Evolutionary conservation across 2,888 invertebrate species (phyloP).

Genomic region (Drosophila antonietae): DNA sequence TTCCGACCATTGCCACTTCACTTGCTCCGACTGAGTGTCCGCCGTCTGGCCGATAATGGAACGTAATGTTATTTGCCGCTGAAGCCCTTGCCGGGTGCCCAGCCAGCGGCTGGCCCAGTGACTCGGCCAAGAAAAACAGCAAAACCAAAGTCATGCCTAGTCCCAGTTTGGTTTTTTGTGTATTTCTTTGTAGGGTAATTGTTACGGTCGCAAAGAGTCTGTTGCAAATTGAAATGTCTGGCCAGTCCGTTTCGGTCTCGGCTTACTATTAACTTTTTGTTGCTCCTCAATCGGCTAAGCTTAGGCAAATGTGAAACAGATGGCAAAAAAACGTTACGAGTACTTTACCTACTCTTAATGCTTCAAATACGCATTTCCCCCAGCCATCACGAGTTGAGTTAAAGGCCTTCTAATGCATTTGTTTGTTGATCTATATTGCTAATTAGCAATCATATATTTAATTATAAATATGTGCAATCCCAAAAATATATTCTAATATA

Average conservation of each 20-base stretch:
- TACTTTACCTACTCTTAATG: not conserved
- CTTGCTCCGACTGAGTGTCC: slow-evolving; percentile 19
- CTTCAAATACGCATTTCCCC: not conserved
- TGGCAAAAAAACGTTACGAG: slow-evolving; percentile 13
- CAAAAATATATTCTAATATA: too few relatives aligned
- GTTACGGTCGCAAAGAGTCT: slow-evolving; percentile 10
- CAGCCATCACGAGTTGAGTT: too few relatives aligned
- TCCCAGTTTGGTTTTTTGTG: slow-evolving; percentile 7
- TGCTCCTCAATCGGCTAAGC: slow-evolving; percentile 19
- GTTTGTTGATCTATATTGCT: too few relatives aligned
- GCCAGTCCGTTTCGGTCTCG: slow-evolving; percentile 15
- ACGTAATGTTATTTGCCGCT: slow-evolving; percentile 43
- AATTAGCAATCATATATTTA: too few relatives aligned
- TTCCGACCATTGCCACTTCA: slow-evolving; percentile 12
- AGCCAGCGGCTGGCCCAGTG: not conserved
- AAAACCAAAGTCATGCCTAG: slow-evolving; percentile 35
- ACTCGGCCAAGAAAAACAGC: slow-evolving; percentile 31
- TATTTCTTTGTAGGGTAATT: slow-evolving; percentile 22
- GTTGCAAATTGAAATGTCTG: slow-evolving; percentile 37
- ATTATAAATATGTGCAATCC: too few relatives aligned
- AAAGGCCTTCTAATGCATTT: too few relatives aligned
- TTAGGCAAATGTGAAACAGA: slow-evolving; percentile 10
- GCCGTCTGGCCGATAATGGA: slow-evolving; percentile 47
- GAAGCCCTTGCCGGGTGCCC: slow-evolving; percentile 6
- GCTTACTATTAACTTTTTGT: slow-evolving; percentile 27